Conservation (phyloP, 2,888 invertebrate species). For the Troides aeacus region DNA sequence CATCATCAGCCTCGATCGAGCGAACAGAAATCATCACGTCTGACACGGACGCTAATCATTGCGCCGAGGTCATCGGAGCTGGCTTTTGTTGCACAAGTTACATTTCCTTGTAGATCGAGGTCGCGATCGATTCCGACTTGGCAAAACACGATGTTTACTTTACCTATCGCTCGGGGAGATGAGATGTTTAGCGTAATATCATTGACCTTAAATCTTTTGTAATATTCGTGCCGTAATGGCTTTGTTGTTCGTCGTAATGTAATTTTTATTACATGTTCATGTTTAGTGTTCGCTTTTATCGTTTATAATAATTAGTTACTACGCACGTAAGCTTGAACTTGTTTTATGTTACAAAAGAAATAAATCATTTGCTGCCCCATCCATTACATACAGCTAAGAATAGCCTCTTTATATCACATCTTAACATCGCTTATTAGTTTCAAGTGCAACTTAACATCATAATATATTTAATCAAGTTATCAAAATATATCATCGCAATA, state of each 20-base stretch:
- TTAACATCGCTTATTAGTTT: too few relatives aligned
- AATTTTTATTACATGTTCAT: background rate
- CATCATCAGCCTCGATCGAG: constrained; percentile 27
- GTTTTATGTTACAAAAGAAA: too few relatives aligned
- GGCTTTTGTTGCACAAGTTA: constrained; percentile 36
- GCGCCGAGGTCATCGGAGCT: constrained; percentile 42
- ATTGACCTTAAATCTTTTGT: constrained; percentile 19
- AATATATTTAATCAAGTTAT: too few relatives aligned
- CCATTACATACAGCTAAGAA: too few relatives aligned
- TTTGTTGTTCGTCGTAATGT: background rate
- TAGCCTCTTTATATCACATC: too few relatives aligned
- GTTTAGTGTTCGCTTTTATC: background rate
- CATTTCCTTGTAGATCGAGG: constrained; percentile 45
- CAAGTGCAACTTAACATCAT: too few relatives aligned
- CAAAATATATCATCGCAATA: too few relatives aligned
- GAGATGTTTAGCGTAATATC: constrained; percentile 16
- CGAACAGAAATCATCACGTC: constrained; percentile 40
- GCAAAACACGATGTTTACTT: constrained; percentile 27
- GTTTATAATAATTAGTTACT: background rate
- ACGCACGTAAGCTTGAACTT: background rate
- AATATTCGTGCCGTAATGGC: background rate
- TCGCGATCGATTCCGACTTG: constrained; percentile 34
- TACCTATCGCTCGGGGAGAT: constrained; percentile 11
- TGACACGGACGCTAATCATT: constrained; percentile 50
- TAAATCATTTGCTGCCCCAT: too few relatives aligned